Conservation (phyloP, 2,797 vertebrate species). For the Chlorospingus semifuscus region DNA sequence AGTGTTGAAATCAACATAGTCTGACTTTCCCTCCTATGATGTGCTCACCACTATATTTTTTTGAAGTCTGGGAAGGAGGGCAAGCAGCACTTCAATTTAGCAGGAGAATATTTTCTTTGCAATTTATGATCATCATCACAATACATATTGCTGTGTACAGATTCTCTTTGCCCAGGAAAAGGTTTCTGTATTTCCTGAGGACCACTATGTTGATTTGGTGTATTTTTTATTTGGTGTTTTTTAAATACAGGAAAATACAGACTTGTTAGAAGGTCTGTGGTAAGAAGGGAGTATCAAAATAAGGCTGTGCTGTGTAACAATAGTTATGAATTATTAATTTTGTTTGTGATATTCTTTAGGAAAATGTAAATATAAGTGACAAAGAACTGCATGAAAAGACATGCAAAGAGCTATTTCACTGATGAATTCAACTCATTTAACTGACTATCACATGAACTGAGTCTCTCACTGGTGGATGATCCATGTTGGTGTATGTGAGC, state of each 20-base stretch:
- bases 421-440: conserved; percentile 23
- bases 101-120: not conserved
- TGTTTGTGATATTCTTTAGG: conserved; percentile 26
- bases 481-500: not conserved
- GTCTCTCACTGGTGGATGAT: not conserved
- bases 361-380: conserved; percentile 8
- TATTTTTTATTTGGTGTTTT: not conserved
- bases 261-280: not conserved
- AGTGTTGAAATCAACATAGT: not conserved
- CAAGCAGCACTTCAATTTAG: not conserved
- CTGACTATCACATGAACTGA: not conserved
- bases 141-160: not conserved
- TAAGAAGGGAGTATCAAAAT: not conserved
- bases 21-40: not conserved
- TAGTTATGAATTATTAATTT: conserved; percentile 53
- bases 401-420: conserved; percentile 2
- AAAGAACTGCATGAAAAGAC: conserved; percentile 35
- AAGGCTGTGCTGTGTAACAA: not conserved
- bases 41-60: not conserved
- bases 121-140: not conserved
- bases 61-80: not conserved
- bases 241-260: not conserved
- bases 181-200: not conserved
- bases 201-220: not conserved
- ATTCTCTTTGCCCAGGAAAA: not conserved